Conservation (phyloP, 2,888 invertebrate species). For the Vandiemenella viatica region DNA sequence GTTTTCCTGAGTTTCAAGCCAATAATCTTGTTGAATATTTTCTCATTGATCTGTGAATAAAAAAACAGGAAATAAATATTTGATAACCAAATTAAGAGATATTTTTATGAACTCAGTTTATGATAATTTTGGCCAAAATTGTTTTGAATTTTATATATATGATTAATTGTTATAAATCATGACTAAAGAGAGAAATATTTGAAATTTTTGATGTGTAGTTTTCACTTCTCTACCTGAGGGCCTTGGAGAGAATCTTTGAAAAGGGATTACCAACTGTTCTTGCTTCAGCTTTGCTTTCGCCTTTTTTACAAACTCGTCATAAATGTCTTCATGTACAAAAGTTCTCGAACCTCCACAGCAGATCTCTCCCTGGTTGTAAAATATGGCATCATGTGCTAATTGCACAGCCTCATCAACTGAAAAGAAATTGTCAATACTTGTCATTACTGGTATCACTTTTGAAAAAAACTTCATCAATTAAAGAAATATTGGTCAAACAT, state of each 20-base stretch:
- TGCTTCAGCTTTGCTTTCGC: slow-evolving; percentile 51
- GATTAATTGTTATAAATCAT: no score
- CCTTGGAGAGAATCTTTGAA: slow-evolving; percentile 51
- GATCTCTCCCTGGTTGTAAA: slow-evolving; percentile 62
- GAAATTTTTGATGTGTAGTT: no score
- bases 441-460: no score
- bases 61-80: no score
- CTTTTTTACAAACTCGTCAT: slow-evolving; percentile 67
- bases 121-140: no score
- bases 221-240: slow-evolving; percentile 74
- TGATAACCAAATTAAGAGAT: no score
- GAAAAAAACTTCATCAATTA: no score
- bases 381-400: slow-evolving; percentile 48
- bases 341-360: slow-evolving; percentile 80
- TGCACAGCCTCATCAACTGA: slow-evolving; percentile 21
- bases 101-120: no score
- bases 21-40: slow-evolving; percentile 61
- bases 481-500: no score
- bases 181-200: no score
- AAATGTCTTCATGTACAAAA: slow-evolving; percentile 74
- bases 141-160: no score
- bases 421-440: no score
- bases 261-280: slow-evolving; percentile 73
- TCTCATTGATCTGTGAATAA: slow-evolving; percentile 43
- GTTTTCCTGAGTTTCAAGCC: slow-evolving; percentile 53